Percentiles rank a stretch among this genome's conserved stretches.
Evolutionary conservation across 2,113 vertebrate genomes (phyloP).

Genomic region (Chloroceryle aenea): DNA sequence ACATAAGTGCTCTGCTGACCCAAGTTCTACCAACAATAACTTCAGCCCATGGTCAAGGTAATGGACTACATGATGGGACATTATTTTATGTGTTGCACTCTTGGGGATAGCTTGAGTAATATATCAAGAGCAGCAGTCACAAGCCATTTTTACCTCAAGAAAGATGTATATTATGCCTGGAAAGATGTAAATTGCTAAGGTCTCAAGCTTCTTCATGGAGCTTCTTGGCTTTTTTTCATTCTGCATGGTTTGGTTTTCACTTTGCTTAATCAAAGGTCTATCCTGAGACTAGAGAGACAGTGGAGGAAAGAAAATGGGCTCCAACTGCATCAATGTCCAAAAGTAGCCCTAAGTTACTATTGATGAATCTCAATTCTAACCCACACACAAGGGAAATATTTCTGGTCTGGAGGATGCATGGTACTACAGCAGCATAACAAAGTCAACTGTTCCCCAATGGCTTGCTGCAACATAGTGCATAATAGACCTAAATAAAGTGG

Average conservation of each 20-base stretch:
- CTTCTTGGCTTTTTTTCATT: not conserved
- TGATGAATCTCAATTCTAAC: not conserved
- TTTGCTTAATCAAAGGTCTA: not conserved
- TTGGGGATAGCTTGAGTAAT: not conserved
- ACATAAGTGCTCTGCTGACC: not conserved
- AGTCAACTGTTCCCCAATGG: rapidly evolving
- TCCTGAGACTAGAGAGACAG: not conserved
- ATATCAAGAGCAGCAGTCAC: not conserved
- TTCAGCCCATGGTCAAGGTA: not conserved
- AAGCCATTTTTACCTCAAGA: not conserved
- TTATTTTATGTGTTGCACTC: not conserved
- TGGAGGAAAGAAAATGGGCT: not conserved
- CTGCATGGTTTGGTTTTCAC: not conserved
- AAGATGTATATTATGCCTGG: not conserved
- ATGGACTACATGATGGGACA: too few relatives aligned
- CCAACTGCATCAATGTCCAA: not conserved
- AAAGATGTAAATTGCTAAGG: not conserved
- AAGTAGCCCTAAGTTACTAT: not conserved
- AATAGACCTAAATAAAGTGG: not conserved
- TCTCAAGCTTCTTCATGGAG: not conserved
- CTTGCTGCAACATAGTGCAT: not conserved
- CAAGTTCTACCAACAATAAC: not conserved
- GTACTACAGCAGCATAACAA: not conserved
- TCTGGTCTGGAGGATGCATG: not conserved
- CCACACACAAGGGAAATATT: not conserved